Evolutionary conservation across 2,113 vertebrate species (phyloP).

Genomic region (Podarcis cretensis): DNA sequence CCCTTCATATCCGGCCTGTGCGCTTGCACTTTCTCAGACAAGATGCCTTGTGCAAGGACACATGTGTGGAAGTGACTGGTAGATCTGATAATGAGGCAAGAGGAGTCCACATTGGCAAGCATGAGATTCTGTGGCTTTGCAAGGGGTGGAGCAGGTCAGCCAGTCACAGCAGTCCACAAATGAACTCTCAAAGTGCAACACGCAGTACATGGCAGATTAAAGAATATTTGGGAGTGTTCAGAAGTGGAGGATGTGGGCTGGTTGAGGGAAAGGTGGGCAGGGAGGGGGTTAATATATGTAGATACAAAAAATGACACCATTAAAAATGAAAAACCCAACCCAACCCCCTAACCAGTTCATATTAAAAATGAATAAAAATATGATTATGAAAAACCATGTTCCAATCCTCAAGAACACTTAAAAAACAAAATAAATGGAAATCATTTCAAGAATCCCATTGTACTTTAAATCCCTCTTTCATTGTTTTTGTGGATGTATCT

Average conservation of each 20-base stretch:
- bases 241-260: conserved; percentile 7
- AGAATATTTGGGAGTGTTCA: conserved; percentile 35
- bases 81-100: background rate
- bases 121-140: background rate
- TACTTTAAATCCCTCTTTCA: conserved; percentile 74
- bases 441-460: conserved; percentile 75
- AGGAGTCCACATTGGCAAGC: background rate
- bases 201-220: background rate
- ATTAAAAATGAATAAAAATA: conserved; percentile 57
- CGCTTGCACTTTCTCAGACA: background rate
- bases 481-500: conserved; percentile 67
- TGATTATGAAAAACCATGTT: conserved; percentile 72
- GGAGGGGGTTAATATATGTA: conserved; percentile 20
- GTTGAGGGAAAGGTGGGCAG: background rate
- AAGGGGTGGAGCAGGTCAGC: background rate
- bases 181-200: background rate
- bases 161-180: background rate
- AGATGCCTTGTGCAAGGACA: background rate
- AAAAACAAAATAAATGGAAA: conserved; percentile 72
- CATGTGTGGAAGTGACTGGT: background rate
- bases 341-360: conserved; percentile 48
- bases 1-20: background rate
- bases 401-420: conserved; percentile 72
- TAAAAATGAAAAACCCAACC: conserved; percentile 58
- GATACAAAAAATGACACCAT: conserved; percentile 45